Base-by-base conservation (phyloP, 2,888 invertebrate species). In the Drosophila greeni region DNA sequence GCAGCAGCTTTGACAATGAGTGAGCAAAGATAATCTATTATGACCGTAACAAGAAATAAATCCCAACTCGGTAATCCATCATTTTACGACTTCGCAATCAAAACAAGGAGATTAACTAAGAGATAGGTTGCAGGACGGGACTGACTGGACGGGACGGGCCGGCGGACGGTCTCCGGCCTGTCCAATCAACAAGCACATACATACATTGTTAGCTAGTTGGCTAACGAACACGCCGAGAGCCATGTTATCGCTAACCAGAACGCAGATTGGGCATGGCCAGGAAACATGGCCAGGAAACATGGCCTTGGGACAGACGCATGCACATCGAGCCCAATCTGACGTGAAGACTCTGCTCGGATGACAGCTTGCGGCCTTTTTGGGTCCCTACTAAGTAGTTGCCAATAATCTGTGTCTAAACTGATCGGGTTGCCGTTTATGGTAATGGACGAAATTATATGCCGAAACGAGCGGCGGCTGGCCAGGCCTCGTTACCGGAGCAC, bases 401-500 rank as follows among this genome's bases (percentile, higher is more conserved):
- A 83, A 84, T 86, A 86, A 82, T 83, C 82, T 84, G 79, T 86
- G 84, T 75, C 84, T 82, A 84, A 82, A 84, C 79, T 76, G 84
- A 78, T 76, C 78, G 70, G 71, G 24, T 83, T 76, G 75, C 86
- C 86, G 73, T 86, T 85, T 86, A 86, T 83, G 86, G 86, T 77
- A 83, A 86, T 82, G 74, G 73, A 76, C 82, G 79, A 86, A 86
- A 85, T 86, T 86, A 77, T 78, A 84, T 76, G 77, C 81, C 84
- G 75, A 84, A 82, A 72, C 75, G 67, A 64, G 33, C 33, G 16
- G 3, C 45, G 18, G 29, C 23, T 37, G 12, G 45, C 73, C 56
- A 72, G 59, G 67, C 69, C 71, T 78, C 75, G 81, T 83, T 83
- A 79, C 52, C 68, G 51, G 81, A 75, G 82, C 78, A 77, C 83